phyloP scores from a whole-genome alignment of 1,140 invertebrate species.

The Gonatopus flavifemur region DNA sequence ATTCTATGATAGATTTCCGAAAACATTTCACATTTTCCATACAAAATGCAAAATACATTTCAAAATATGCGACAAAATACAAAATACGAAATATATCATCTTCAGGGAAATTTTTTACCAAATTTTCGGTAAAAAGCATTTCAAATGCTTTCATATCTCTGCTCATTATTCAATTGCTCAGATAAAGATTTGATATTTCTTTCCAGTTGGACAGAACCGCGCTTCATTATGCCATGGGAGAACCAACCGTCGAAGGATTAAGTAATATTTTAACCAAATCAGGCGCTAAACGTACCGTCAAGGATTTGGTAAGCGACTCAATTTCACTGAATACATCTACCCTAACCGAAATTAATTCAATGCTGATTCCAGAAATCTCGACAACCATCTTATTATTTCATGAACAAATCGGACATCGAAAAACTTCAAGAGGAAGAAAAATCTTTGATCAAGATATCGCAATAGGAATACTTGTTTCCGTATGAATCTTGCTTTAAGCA shows the following conservation, averaged over 20 bases:
- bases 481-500: too few species aligned
- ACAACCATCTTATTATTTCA: constrained; percentile 89
- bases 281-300: constrained; percentile 77
- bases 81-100: too few species aligned
- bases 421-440: constrained; percentile 81
- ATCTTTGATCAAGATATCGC: constrained; percentile 37
- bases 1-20: too few species aligned
- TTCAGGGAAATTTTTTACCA: too few species aligned
- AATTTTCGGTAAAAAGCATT: too few species aligned
- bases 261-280: constrained; percentile 78
- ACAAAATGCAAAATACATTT: too few species aligned
- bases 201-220: constrained; percentile 80
- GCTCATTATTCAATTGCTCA: too few species aligned
- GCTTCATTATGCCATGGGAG: constrained; percentile 87
- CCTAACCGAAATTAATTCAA: constrained; percentile 8
- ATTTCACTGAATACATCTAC: neutral
- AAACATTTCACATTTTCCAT: too few species aligned
- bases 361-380: constrained; percentile 67
- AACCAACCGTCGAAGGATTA: constrained; percentile 77
- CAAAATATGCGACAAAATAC: too few species aligned
- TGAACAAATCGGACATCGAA: constrained; percentile 85
- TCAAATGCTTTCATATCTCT: too few species aligned
- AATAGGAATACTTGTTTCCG: too few species aligned
- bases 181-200: constrained; percentile 22
- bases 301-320: constrained; percentile 69